Evolutionary conservation across 2,797 vertebrate genomes (phyloP), one percentile per base, ranked within the genome.

Genomic region (Podarcis lilfordi): DNA sequence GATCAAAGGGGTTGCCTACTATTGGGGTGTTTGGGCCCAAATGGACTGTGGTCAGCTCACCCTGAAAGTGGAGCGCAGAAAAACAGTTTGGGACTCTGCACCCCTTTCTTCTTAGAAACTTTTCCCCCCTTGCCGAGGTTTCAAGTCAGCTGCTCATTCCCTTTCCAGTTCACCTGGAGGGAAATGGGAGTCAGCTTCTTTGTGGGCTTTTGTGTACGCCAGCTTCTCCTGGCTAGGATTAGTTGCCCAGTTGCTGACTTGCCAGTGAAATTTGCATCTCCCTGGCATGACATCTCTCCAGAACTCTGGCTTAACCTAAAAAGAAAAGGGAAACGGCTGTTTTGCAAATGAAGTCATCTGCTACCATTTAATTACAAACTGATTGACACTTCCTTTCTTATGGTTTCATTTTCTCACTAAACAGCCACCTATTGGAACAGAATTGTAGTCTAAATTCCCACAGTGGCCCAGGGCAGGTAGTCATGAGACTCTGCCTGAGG

Each of bases 311-410:
- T 50, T 32, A 37, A 37, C 55, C 8, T 75, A 4, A n/a, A 27
- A 86, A 0, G 17, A 17, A n/a, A 7, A 66, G 50, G 23, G 71
- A 87, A 29, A 84, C 32, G 27, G 32, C 2, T 71, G 37, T 74
- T 91, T 35, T 72, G 64, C 61, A 68, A 76, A 78, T 0, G 2
- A 89, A 80, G 10, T 43, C 64, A 68, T 45, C 1, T 4, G 80
- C 64, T 93, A 64, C 85, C 64, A 90, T 93, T 92, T 90, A 86
- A 90, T 90, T 85, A 90, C 89, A 85, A 86, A 8, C 88, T 85
- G 91, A 91, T 29, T 92, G 76, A 88, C 27, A 45, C 45, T 89
- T 84, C 89, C 90, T 89, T 74, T 85, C 8, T 85, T 50, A 83
- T 86, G 83, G 27, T 77, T 89, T 91, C 89, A 89, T 82, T 92